phyloP scores from a whole-genome alignment of 1,140 invertebrate species.

The Pogonomyrmex barbatus region DNA sequence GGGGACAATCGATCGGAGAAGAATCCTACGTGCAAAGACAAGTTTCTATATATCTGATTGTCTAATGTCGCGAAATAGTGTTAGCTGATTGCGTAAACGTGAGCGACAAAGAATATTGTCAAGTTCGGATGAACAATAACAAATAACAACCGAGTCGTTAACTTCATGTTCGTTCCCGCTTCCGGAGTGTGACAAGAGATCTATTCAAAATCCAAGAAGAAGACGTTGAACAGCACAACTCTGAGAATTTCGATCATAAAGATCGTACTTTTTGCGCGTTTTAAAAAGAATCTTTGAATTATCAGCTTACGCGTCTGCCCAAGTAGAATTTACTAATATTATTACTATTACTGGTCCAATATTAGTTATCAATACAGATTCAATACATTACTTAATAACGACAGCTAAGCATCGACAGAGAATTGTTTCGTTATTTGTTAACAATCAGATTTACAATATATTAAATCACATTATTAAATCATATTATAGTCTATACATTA shows the following conservation, averaged over 20 bases:
- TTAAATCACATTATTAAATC: too few species aligned
- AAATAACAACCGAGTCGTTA: constrained; percentile 57
- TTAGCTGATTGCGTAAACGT: constrained; percentile 52
- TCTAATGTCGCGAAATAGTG: constrained; percentile 21
- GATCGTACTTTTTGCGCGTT: not conserved
- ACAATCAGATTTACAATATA: too few species aligned
- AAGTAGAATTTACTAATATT: too few species aligned
- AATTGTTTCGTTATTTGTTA: too few species aligned
- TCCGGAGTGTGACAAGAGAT: constrained; percentile 59
- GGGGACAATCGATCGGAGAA: not conserved
- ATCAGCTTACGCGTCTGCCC: not conserved
- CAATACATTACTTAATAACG: too few species aligned
- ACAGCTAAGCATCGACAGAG: too few species aligned
- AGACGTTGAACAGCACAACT: not conserved
- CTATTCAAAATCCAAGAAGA: not conserved
- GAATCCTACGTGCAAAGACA: constrained; percentile 1
- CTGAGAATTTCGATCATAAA: constrained; percentile 21
- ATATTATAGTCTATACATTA: too few species aligned
- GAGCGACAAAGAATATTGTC: constrained; percentile 31
- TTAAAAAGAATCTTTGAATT: not conserved
- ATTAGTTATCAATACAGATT: too few species aligned
- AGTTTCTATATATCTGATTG: constrained; percentile 33
- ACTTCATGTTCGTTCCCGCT: constrained; percentile 40
- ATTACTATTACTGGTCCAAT: too few species aligned
- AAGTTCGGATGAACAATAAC: constrained; percentile 51